A percentile compares a stretch with the other conserved stretches of the same genome.
phyloP scores from a whole-genome alignment of 2,797 vertebrate species.

The Rhincodon typus region DNA sequence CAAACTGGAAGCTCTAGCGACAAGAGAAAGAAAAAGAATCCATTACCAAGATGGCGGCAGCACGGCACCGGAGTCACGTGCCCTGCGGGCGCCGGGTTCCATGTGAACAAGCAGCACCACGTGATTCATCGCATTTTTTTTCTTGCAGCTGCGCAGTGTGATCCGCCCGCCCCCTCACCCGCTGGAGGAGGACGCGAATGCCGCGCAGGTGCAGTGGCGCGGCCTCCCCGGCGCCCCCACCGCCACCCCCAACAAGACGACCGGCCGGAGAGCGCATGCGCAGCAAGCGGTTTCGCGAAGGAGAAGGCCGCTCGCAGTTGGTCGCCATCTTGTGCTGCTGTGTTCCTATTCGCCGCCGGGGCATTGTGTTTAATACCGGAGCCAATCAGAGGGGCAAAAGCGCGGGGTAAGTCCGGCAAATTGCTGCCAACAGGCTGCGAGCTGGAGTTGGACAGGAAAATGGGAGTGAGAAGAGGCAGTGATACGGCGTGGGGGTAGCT shows the following conservation, averaged over 20 bases:
- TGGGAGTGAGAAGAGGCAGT: slow-evolving; percentile 4
- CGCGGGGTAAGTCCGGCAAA: slow-evolving; percentile 37
- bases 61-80: neutral
- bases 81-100: neutral
- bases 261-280: neutral
- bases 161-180: slow-evolving; percentile 19
- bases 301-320: slow-evolving; percentile 35
- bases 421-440: slow-evolving; percentile 19
- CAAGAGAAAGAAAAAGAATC: neutral
- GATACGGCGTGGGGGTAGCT: neutral
- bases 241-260: no score
- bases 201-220: no score
- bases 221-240: no score
- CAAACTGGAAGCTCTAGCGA: no score
- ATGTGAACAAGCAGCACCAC: neutral
- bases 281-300: neutral
- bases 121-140: no score
- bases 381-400: slow-evolving; percentile 20
- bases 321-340: slow-evolving; percentile 37
- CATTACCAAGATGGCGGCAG: neutral
- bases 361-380: slow-evolving; percentile 37
- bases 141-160: slow-evolving; percentile 34
- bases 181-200: no score
- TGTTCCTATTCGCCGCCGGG: slow-evolving; percentile 37
- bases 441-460: slow-evolving; percentile 13